Percentiles rank a stretch among this genome's conserved stretches.
Conservation (phyloP, 2,797 vertebrate genomes). For the Rhinichthys osculus region DNA sequence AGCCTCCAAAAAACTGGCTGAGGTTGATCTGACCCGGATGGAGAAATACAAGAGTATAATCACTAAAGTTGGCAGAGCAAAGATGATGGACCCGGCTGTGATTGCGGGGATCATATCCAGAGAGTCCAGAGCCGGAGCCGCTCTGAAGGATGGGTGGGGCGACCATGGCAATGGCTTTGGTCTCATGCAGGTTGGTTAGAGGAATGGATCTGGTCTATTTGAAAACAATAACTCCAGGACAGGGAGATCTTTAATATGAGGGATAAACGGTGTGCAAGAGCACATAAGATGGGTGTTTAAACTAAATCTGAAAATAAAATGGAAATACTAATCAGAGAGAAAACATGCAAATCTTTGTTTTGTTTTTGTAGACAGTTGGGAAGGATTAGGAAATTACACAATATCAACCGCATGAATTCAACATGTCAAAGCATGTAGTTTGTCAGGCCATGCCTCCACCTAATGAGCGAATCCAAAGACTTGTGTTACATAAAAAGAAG, state of each 20-base stretch:
- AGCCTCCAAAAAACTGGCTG: constrained; percentile 65
- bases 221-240: not conserved
- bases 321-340: not conserved
- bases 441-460: not conserved
- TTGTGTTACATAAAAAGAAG: not conserved
- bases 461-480: not conserved
- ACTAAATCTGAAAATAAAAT: no score
- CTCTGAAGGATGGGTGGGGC: constrained; percentile 62
- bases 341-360: not conserved
- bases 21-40: constrained; percentile 58
- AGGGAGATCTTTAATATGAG: not conserved
- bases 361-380: not conserved
- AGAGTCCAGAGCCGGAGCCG: constrained; percentile 64
- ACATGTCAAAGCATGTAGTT: not conserved
- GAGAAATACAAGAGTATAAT: constrained; percentile 62
- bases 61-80: constrained; percentile 47
- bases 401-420: not conserved
- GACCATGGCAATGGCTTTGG: constrained; percentile 67
- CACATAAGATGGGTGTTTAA: not conserved
- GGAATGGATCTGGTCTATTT: not conserved
- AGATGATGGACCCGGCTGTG: constrained; percentile 64
- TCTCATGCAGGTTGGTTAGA: constrained; percentile 67
- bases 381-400: not conserved
- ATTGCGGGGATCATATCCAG: constrained; percentile 68
- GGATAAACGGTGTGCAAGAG: not conserved